Evolutionary conservation across 37 sponge, comb jelly and placozoan genomes (phyloP).

Genomic region (Spongilla lacustris): DNA sequence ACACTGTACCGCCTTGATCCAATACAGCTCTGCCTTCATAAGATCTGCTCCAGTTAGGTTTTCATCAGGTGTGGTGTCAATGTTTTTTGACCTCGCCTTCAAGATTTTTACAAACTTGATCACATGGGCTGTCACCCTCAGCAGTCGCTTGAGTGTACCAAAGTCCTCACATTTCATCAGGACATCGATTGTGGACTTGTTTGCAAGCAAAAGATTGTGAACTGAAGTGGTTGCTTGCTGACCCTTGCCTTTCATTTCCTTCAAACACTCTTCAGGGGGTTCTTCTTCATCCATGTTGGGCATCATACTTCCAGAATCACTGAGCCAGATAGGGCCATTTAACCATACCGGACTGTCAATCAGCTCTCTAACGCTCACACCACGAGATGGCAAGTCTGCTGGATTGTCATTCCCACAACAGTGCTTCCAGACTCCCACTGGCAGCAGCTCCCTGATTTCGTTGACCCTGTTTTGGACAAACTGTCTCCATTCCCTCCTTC

Average conservation of each 20-base stretch:
- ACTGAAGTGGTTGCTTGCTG: neutral
- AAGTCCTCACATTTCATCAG: neutral
- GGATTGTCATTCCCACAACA: constrained; percentile 11
- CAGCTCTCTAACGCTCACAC: neutral
- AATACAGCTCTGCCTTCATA: constrained; percentile 4
- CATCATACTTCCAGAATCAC: neutral
- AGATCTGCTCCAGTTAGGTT: neutral
- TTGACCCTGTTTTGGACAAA: constrained; percentile 8
- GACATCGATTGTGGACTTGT: no score
- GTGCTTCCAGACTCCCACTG: neutral
- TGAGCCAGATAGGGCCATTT: constrained; percentile 8
- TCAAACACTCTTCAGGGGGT: constrained; percentile 2
- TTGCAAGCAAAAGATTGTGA: neutral
- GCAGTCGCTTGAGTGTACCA: neutral
- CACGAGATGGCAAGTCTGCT: constrained; percentile 12
- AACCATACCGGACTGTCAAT: neutral
- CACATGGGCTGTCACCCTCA: constrained; percentile 3
- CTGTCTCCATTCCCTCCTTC: constrained; percentile 6
- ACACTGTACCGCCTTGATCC: constrained; percentile 12
- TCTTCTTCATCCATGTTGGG: neutral
- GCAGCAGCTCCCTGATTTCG: constrained; percentile 8
- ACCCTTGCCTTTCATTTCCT: neutral
- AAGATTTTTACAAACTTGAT: constrained; percentile 2
- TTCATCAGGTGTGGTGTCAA: neutral
- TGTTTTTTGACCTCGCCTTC: neutral